Evolutionary conservation across 1,140 invertebrate species (phyloP).

Genomic region (Steinernema khuongi): DNA sequence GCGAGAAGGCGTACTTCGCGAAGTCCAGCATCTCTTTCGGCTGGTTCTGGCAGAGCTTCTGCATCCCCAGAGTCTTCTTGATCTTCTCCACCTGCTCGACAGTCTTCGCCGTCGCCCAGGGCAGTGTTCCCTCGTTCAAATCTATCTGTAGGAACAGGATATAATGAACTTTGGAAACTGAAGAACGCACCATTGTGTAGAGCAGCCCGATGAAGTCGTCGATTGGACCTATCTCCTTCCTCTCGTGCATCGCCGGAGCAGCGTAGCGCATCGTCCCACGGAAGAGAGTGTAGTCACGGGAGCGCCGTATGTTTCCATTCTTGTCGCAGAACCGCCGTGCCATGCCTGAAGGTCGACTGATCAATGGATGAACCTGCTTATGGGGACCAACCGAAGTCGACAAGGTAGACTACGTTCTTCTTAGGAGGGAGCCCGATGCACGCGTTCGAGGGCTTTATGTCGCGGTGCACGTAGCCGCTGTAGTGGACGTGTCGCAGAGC

Average conservation of each 20-base stretch:
- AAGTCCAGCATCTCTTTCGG: not conserved
- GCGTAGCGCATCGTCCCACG: not conserved
- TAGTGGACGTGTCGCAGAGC: not conserved
- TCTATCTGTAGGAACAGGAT: not conserved
- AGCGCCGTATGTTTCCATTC: not conserved
- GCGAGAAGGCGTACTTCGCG: not conserved
- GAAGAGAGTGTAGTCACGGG: not conserved
- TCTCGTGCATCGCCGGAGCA: not conserved
- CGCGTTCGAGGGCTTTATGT: constrained; percentile 21
- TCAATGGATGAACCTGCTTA: not conserved
- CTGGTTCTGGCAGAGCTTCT: not conserved
- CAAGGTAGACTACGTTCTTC: not conserved
- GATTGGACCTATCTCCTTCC: not conserved
- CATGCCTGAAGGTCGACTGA: not conserved
- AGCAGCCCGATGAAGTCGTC: not conserved
- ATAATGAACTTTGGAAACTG: not conserved
- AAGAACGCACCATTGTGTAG: not conserved
- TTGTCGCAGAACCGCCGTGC: not conserved
- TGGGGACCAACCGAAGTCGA: not conserved
- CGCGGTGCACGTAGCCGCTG: constrained; percentile 12
- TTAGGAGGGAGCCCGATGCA: constrained; percentile 1
- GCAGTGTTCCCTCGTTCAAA: not conserved
- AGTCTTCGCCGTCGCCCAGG: not conserved
- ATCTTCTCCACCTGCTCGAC: not conserved
- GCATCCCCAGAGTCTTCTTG: not conserved